phyloP scores from a whole-genome alignment of 2,888 invertebrate genomes.

The Nomada flava region DNA sequence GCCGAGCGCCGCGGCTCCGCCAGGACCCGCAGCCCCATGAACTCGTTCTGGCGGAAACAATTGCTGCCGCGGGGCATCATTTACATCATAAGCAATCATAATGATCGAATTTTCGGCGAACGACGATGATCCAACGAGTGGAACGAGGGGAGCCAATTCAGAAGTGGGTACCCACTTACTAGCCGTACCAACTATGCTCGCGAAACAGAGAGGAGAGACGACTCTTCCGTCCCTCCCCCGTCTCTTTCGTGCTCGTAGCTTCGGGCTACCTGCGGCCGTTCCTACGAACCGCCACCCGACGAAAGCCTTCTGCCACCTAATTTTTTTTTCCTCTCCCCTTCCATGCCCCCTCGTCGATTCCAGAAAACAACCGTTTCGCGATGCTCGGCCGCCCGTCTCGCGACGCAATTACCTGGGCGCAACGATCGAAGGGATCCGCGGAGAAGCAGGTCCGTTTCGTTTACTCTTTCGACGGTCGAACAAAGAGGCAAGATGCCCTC shows the following conservation, averaged over 20 bases:
- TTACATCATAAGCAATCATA: constrained; percentile 86
- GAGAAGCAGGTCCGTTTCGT: too few species aligned
- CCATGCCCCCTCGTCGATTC: background rate
- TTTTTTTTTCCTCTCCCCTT: too few species aligned
- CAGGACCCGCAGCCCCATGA: constrained; percentile 69
- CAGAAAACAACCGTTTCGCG: constrained; percentile 62
- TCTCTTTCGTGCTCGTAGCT: constrained; percentile 76
- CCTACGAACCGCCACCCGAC: constrained; percentile 77
- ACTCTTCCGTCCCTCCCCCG: constrained; percentile 71
- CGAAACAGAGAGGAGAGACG: constrained; percentile 54
- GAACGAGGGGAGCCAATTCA: constrained; percentile 83
- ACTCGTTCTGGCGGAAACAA: constrained; percentile 82
- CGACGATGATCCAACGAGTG: constrained; percentile 84
- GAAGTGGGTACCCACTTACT: constrained; percentile 84
- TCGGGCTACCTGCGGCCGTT: constrained; percentile 79
- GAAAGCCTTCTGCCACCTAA: constrained; percentile 29
- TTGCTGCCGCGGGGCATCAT: constrained; percentile 86
- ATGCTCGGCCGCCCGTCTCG: constrained; percentile 69
- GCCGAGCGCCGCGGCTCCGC: constrained; percentile 22
- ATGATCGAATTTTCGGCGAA: constrained; percentile 84
- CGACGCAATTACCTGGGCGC: background rate
- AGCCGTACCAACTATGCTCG: constrained; percentile 73
- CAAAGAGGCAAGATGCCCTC: background rate
- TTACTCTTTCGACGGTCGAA: background rate
- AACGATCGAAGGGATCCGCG: background rate